These are phyloP conservation scores for Petrolisthes manimaculis DNA, from an alignment of 2,888 invertebrate species.

Conservation along the genomic window DNA sequence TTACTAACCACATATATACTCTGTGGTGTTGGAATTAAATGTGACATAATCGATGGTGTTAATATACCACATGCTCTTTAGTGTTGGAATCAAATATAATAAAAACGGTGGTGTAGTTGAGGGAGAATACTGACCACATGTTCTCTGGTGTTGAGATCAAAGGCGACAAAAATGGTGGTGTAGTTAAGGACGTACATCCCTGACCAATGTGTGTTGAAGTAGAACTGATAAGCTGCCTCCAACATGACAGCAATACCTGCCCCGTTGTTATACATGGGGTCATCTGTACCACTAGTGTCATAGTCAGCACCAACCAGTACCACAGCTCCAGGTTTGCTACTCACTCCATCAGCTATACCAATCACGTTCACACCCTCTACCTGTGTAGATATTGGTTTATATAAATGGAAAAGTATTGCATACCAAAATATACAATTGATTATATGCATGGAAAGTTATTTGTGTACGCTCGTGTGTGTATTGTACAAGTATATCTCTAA, in stretches of 20 bases:
- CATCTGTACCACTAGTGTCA: slow-evolving; percentile 26
- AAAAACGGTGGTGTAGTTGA: slow-evolving; percentile 55
- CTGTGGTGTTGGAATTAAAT: too few relatives aligned
- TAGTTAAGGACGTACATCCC: slow-evolving; percentile 20
- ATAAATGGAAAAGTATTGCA: too few relatives aligned
- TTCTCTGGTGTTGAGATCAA: slow-evolving; percentile 57
- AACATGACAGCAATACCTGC: slow-evolving; percentile 52
- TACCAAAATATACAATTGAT: too few relatives aligned
- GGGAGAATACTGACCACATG: slow-evolving; percentile 30
- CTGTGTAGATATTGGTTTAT: neutral
- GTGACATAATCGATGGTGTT: too few relatives aligned
- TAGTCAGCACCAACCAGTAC: slow-evolving; percentile 58
- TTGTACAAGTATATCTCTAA: too few relatives aligned
- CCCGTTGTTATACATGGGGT: slow-evolving; percentile 44
- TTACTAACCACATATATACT: too few relatives aligned
- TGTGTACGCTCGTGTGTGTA: too few relatives aligned
- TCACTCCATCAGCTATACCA: slow-evolving; percentile 30
- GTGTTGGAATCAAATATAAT: slow-evolving; percentile 59
- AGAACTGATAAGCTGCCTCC: slow-evolving; percentile 40
- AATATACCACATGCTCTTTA: slow-evolving; percentile 31
- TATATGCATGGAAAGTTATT: too few relatives aligned
- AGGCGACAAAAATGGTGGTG: slow-evolving; percentile 58
- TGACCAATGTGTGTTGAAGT: slow-evolving; percentile 32
- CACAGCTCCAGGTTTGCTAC: slow-evolving; percentile 23
- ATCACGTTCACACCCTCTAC: slow-evolving; percentile 53